Conservation (phyloP, 2,888 invertebrate genomes). For the Hemicrepidius hirtus region DNA sequence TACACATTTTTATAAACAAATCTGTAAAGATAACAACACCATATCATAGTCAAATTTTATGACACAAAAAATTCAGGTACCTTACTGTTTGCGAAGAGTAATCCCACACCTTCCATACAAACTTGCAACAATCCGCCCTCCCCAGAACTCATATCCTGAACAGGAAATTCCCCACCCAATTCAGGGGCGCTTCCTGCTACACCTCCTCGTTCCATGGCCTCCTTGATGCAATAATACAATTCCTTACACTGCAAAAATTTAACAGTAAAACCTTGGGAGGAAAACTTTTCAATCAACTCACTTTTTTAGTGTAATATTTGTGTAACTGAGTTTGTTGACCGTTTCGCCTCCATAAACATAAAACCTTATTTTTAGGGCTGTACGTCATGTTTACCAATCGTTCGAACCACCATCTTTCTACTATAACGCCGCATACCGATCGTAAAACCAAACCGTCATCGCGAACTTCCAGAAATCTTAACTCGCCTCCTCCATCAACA, state of each 20-base stretch:
- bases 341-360: constrained; percentile 97
- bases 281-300: constrained; percentile 67
- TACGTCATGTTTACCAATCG: constrained; percentile 99
- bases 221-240: constrained; percentile 98
- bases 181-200: constrained; percentile 81
- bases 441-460: constrained; percentile 95
- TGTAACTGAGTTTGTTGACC: constrained; percentile 96
- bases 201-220: constrained; percentile 96
- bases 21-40: constrained; percentile 45
- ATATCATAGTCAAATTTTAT: constrained; percentile 41
- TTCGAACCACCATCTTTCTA: constrained; percentile 99
- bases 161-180: constrained; percentile 97
- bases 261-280: constrained; percentile 18
- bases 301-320: constrained; percentile 99
- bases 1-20: constrained; percentile 37
- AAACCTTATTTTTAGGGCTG: constrained; percentile 97
- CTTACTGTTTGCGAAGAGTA: constrained; percentile 99
- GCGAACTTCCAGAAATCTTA: constrained; percentile 94
- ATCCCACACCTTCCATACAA: constrained; percentile 99
- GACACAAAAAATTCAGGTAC: constrained; percentile 74
- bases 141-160: constrained; percentile 97
- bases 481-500: constrained; percentile 91
- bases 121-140: constrained; percentile 98
- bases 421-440: constrained; percentile 89
- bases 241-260: constrained; percentile 91